Conservation (phyloP, 2,113 vertebrate genomes). For the Sceloporus tristichus region DNA sequence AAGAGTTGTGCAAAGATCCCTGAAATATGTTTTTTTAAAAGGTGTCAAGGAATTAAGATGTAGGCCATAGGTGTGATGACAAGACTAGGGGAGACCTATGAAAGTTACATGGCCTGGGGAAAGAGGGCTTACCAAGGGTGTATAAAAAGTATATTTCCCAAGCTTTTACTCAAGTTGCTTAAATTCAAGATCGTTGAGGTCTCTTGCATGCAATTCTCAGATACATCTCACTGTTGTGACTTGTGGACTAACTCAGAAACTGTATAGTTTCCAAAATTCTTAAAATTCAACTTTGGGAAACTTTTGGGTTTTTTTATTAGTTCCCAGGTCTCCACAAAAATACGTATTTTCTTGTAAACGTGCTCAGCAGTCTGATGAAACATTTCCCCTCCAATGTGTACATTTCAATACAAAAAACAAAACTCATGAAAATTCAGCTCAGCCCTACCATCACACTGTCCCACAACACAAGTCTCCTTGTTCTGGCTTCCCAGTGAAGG, state of each 20-base stretch:
- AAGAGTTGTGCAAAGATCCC: not conserved
- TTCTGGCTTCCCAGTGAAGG: not conserved
- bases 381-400: not conserved
- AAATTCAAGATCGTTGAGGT: not conserved
- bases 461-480: not conserved
- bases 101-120: not conserved
- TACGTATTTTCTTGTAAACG: not conserved
- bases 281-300: not conserved
- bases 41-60: not conserved
- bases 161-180: not conserved
- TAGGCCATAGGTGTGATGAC: not conserved
- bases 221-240: not conserved
- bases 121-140: not conserved
- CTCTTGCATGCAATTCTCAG: not conserved
- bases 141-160: not conserved
- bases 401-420: not conserved
- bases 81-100: too few relatives aligned
- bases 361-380: not conserved
- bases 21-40: not conserved
- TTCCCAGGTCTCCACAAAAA: not conserved
- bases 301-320: not conserved
- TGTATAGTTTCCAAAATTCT: not conserved
- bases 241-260: not conserved
- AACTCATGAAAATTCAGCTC: not conserved
- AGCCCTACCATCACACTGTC: not conserved